These are phyloP conservation scores for Volucella bombylans DNA, from an alignment of 2,888 invertebrate genomes.

Conservation along the genomic window DNA sequence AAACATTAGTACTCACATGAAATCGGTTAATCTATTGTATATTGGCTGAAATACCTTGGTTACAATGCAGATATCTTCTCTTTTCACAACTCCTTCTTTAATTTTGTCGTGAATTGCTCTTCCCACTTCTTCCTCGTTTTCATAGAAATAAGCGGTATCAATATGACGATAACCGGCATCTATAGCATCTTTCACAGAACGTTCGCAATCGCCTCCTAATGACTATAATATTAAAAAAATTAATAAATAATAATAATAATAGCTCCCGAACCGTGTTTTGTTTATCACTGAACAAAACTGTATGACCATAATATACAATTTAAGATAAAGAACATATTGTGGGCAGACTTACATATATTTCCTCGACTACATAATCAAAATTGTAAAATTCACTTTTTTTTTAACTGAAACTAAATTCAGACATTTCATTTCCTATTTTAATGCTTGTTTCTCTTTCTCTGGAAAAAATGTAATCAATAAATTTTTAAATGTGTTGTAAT, in stretches of 20 bases:
- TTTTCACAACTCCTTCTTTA: conserved; percentile 81
- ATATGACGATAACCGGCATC: conserved; percentile 84
- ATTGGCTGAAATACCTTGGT: conserved; percentile 77
- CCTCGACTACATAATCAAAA: no score
- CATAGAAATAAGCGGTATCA: conserved; percentile 84
- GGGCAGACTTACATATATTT: no score
- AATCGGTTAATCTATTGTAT: conserved; percentile 6
- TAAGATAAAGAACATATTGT: no score
- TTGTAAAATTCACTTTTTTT: no score
- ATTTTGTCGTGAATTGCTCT: conserved; percentile 82
- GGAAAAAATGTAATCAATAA: no score
- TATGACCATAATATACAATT: background rate
- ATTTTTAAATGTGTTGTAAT: no score
- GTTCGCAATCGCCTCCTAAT: conserved; percentile 80
- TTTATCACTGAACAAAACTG: background rate
- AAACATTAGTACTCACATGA: background rate
- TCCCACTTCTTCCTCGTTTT: conserved; percentile 83
- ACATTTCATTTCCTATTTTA: no score
- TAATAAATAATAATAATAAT: background rate
- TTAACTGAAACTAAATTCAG: no score
- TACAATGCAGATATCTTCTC: conserved; percentile 82
- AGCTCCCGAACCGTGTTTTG: no score
- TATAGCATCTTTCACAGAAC: conserved; percentile 82
- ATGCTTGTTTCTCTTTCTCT: no score
- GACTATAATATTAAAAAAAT: conserved; percentile 75